Conservation (phyloP, 2,888 invertebrate genomes). For the Anaspis maculata region DNA sequence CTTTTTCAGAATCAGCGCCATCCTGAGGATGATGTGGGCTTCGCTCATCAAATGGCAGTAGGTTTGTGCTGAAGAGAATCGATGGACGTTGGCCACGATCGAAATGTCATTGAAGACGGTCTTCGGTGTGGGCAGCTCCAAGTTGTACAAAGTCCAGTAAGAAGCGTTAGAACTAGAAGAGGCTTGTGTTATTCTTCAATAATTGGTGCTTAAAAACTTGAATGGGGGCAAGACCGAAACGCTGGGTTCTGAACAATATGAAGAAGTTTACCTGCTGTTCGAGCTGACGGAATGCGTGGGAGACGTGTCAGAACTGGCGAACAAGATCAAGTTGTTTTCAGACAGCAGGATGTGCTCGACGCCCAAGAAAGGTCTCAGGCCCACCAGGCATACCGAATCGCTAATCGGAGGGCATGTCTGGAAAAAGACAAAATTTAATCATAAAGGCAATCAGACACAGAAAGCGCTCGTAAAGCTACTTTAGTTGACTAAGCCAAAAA, state of each 20-base stretch:
- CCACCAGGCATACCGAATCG: conserved; percentile 59
- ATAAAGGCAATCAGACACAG: too few species aligned
- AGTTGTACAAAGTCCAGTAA: conserved; percentile 65
- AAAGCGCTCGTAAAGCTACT: too few species aligned
- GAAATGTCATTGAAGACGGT: conserved; percentile 63
- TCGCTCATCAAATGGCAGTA: conserved; percentile 66
- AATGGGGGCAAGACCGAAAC: too few species aligned
- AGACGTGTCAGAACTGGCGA: conserved; percentile 52
- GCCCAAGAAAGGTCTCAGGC: conserved; percentile 58
- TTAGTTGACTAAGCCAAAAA: too few species aligned
- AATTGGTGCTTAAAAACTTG: too few species aligned
- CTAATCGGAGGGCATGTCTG: conserved; percentile 50
- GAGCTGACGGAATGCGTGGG: conserved; percentile 42
- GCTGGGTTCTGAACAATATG: conserved; percentile 2
- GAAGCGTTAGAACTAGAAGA: conserved; percentile 33
- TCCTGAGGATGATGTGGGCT: conserved; percentile 58
- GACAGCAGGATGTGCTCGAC: conserved; percentile 48
- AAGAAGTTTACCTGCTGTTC: conserved; percentile 29
- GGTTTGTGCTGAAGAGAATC: conserved; percentile 55
- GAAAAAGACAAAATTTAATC: conserved; percentile 6
- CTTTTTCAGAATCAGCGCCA: conserved; percentile 39
- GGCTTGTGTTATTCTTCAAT: too few species aligned
- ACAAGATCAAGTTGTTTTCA: conserved; percentile 45
- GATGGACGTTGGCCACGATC: conserved; percentile 56
- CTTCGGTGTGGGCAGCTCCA: conserved; percentile 56